Evolutionary conservation across 2,113 vertebrate genomes (phyloP).

Genomic region (Campylomormyrus tamandua): DNA sequence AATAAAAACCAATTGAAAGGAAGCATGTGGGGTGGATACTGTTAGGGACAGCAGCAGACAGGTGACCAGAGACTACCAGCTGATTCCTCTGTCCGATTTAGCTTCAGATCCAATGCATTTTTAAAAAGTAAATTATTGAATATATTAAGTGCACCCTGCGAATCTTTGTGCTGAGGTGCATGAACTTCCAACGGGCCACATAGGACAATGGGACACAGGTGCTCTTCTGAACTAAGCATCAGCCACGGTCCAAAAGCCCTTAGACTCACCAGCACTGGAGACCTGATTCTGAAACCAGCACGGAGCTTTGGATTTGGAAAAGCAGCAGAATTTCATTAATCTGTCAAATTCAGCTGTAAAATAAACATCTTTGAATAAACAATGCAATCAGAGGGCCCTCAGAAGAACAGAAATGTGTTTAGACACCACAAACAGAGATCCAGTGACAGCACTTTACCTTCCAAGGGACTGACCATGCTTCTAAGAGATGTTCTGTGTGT

Average conservation of each 20-base stretch:
- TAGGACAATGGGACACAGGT: neutral
- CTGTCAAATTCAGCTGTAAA: constrained; percentile 20
- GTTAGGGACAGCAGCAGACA: neutral
- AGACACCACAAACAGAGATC: constrained; percentile 46
- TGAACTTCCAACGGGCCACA: neutral
- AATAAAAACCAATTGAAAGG: neutral
- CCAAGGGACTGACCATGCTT: constrained; percentile 47
- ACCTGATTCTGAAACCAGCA: constrained; percentile 1
- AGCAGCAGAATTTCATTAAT: neutral
- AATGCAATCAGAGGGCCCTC: constrained; percentile 47
- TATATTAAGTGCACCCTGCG: neutral
- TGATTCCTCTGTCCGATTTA: neutral
- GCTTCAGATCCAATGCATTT: neutral
- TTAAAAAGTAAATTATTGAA: neutral
- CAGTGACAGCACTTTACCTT: constrained; percentile 50
- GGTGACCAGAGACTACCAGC: neutral
- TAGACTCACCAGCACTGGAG: neutral
- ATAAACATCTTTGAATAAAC: constrained; percentile 41
- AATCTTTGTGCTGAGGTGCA: neutral
- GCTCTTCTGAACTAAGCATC: too few relatives aligned
- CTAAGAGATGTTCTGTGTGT: constrained; percentile 58
- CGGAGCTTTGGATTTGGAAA: neutral
- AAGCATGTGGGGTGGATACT: neutral
- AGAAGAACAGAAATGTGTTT: constrained; percentile 42
- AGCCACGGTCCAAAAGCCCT: neutral